Percentiles rank a stretch among this genome's conserved stretches.
Conservation (phyloP, 2,797 vertebrate genomes). For the Clarias laeviceps region DNA sequence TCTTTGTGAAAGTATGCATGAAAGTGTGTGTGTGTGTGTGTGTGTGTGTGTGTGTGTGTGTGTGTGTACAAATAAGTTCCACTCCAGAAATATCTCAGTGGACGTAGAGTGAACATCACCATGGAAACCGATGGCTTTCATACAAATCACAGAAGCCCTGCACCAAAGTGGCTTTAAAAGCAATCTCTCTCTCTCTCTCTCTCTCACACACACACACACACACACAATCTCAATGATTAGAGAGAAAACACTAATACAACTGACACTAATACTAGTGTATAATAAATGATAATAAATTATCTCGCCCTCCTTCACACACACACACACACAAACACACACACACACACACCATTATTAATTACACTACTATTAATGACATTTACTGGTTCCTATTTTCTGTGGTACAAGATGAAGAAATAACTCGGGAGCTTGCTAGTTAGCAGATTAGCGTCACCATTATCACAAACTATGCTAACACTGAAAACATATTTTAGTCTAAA, state of each 20-base stretch:
- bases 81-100: conserved; percentile 53
- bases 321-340: background rate
- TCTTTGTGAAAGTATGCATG: conserved; percentile 4
- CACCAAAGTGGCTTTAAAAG: conserved; percentile 50
- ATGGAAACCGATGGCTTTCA: conserved; percentile 64
- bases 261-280: background rate
- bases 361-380: background rate
- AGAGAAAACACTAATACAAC: background rate
- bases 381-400: background rate
- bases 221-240: background rate
- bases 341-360: background rate
- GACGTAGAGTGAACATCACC: conserved; percentile 57
- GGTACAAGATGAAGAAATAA: background rate
- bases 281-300: background rate
- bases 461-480: background rate
- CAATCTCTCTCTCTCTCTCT: background rate
- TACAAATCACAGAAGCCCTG: conserved; percentile 56
- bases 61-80: conserved; percentile 46
- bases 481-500: background rate
- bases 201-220: conserved; percentile 5
- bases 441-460: background rate
- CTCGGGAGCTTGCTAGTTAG: background rate
- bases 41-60: conserved; percentile 39
- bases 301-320: background rate
- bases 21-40: conserved; percentile 29